Evolutionary conservation across 1,140 invertebrate genomes (phyloP).

Genomic region (Kradibia gibbosae): DNA sequence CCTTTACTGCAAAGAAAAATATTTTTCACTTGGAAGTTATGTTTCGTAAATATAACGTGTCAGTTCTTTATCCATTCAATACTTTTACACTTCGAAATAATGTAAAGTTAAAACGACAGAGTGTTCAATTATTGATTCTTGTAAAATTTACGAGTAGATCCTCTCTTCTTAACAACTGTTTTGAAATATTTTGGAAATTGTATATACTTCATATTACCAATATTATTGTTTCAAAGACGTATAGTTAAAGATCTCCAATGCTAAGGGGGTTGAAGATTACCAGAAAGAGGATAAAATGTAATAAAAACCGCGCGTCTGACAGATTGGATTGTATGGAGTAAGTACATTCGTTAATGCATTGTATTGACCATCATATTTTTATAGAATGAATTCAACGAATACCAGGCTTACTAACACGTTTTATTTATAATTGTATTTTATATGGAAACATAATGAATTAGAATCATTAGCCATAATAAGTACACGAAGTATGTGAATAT

Average conservation of each 20-base stretch:
- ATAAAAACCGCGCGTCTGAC: too few relatives aligned
- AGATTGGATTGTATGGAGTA: too few relatives aligned
- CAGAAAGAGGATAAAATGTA: too few relatives aligned
- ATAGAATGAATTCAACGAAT: constrained; percentile 12
- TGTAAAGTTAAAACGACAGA: background rate
- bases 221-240: background rate
- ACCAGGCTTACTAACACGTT: background rate
- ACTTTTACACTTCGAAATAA: background rate
- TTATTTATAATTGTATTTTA: too few relatives aligned
- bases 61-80: background rate
- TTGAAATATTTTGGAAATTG: constrained; percentile 34
- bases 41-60: background rate
- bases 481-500: too few relatives aligned
- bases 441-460: too few relatives aligned
- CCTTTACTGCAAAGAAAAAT: background rate
- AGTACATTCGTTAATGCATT: too few relatives aligned
- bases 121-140: background rate
- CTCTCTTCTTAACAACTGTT: too few relatives aligned
- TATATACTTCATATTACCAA: constrained; percentile 23
- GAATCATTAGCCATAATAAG: too few relatives aligned
- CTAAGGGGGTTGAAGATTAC: background rate
- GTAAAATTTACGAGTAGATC: background rate
- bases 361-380: too few relatives aligned
- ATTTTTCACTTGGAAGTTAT: constrained; percentile 30
- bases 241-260: background rate